These are phyloP conservation scores for Acrobasis consociella DNA, from an alignment of 2,888 invertebrate species.

Conservation along the genomic window DNA sequence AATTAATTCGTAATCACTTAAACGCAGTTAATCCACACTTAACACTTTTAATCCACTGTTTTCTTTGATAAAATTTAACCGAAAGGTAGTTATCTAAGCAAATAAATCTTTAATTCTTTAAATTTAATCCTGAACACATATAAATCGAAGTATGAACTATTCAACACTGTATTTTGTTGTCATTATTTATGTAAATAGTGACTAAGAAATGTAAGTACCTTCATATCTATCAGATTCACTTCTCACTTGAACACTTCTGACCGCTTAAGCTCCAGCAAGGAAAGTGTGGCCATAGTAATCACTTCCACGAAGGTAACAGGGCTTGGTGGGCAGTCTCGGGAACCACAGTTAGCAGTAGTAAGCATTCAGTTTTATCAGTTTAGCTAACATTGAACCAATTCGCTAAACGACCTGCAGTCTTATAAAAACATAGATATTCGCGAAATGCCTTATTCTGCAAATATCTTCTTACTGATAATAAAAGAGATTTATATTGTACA, in stretches of 20 bases:
- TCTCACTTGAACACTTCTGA: constrained; percentile 7
- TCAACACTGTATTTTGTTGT: too few relatives aligned
- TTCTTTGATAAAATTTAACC: too few relatives aligned
- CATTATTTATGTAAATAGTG: too few relatives aligned
- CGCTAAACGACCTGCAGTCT: neutral
- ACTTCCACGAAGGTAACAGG: constrained; percentile 48
- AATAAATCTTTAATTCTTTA: neutral
- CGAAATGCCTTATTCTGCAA: neutral
- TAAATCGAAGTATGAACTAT: neutral
- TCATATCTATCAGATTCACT: neutral
- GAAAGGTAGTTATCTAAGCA: neutral
- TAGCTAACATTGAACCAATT: neutral
- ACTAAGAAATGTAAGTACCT: neutral
- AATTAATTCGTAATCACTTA: too few relatives aligned
- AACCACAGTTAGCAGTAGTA: constrained; percentile 72
- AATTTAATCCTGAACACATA: too few relatives aligned
- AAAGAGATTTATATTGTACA: too few relatives aligned
- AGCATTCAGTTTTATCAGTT: constrained; percentile 60
- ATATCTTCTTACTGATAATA: neutral
- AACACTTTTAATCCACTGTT: too few relatives aligned
- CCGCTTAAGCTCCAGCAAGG: constrained; percentile 2
- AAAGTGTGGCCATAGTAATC: constrained; percentile 30
- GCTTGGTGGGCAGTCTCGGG: constrained; percentile 59
- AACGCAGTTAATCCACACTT: too few relatives aligned
- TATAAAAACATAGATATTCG: neutral